Conservation (phyloP, 2,888 invertebrate genomes). For the Synanthedon myopaeformis region DNA sequence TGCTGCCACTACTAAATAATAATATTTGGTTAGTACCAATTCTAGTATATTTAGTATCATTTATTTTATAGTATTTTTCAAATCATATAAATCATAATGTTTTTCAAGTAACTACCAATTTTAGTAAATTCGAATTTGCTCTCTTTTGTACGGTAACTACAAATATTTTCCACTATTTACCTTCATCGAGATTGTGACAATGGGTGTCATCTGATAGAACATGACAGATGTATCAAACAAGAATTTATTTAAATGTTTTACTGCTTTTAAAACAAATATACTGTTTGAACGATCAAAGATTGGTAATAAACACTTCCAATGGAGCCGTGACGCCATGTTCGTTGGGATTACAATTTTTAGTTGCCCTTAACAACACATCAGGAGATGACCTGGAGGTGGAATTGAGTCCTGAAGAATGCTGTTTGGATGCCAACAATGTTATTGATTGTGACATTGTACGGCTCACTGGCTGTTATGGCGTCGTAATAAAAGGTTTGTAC, state of each 20-base stretch:
- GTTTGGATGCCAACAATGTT: conserved; percentile 21
- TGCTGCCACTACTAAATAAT: no score
- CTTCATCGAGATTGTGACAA: no score
- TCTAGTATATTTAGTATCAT: no score
- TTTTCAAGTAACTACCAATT: no score
- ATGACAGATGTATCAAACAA: conserved; percentile 43
- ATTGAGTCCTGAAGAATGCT: conserved; percentile 38
- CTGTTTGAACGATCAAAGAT: conserved; percentile 16
- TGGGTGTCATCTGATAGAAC: background rate
- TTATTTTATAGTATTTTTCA: no score
- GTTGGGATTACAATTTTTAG: conserved; percentile 30
- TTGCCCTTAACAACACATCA: conserved; percentile 35
- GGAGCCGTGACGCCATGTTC: conserved; percentile 17
- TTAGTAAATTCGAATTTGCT: no score
- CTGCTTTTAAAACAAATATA: conserved; percentile 6
- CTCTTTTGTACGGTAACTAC: no score
- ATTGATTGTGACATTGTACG: conserved; percentile 34
- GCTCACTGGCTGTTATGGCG: conserved; percentile 23
- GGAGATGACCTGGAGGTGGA: conserved; percentile 24
- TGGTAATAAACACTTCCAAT: conserved; percentile 23
- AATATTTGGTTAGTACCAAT: no score
- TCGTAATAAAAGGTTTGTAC: conserved; percentile 28
- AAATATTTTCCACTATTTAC: no score
- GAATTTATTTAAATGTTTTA: conserved; percentile 22
- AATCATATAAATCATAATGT: no score